Percentiles rank a stretch among this genome's conserved stretches.
Conservation (phyloP, 2,888 invertebrate genomes). For the Diplolepis rosae region DNA sequence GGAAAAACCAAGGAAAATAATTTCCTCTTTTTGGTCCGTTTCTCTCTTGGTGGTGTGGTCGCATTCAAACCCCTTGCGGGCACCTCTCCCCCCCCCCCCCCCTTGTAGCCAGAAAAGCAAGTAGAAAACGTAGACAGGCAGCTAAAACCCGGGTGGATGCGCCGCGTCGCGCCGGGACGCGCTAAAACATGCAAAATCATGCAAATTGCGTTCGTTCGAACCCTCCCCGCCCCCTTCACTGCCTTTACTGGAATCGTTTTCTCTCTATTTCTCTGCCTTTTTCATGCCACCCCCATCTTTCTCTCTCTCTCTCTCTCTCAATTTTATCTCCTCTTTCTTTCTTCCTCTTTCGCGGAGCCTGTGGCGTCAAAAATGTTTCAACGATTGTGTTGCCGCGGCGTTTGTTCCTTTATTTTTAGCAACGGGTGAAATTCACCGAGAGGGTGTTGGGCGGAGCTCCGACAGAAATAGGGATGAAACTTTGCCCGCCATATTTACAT, state of each 20-base stretch:
- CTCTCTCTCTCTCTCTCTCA: slow-evolving; percentile 40
- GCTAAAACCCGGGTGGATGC: slow-evolving; percentile 64
- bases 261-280: slow-evolving; percentile 49
- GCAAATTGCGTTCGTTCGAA: slow-evolving; percentile 72
- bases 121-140: slow-evolving; percentile 63
- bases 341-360: slow-evolving; percentile 48
- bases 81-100: slow-evolving; percentile 28
- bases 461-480: slow-evolving; percentile 67
- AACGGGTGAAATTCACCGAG: slow-evolving; percentile 61
- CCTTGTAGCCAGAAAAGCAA: slow-evolving; percentile 25
- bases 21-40: slow-evolving; percentile 50
- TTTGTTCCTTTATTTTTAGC: slow-evolving; percentile 69
- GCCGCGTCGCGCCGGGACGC: slow-evolving; percentile 65
- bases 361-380: slow-evolving; percentile 68
- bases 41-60: slow-evolving; percentile 30
- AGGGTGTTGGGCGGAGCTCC: slow-evolving; percentile 62
- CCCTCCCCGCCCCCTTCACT: slow-evolving; percentile 52
- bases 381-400: slow-evolving; percentile 67
- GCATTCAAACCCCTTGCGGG: slow-evolving; percentile 35
- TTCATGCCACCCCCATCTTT: slow-evolving; percentile 51
- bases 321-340: slow-evolving; percentile 29
- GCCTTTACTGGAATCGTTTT: slow-evolving; percentile 46
- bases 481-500: slow-evolving; percentile 72
- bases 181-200: slow-evolving; percentile 73
- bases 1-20: slow-evolving; percentile 66